These are phyloP conservation scores for Synergus umbraculus DNA, from an alignment of 2,888 invertebrate species.

Conservation along the genomic window DNA sequence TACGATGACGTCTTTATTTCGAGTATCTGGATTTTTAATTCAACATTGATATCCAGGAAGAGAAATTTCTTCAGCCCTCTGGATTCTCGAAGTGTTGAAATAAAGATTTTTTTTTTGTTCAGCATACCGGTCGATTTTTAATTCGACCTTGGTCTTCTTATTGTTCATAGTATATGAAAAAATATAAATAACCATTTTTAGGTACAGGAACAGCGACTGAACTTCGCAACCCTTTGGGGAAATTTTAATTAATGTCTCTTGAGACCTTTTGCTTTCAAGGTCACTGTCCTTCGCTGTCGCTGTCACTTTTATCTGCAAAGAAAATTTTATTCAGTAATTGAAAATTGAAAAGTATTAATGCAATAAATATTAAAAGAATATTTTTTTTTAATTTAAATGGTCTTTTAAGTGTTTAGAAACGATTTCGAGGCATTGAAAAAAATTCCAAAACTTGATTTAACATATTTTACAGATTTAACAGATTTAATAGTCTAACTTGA, in stretches of 20 bases:
- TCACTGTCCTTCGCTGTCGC: constrained; percentile 96
- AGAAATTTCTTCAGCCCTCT: constrained; percentile 29
- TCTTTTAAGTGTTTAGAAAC: too few relatives aligned
- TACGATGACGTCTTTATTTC: not conserved
- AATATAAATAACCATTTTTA: constrained; percentile 44
- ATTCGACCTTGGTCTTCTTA: constrained; percentile 48
- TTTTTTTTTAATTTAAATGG: too few relatives aligned
- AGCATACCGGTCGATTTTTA: constrained; percentile 33
- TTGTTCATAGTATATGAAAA: constrained; percentile 46
- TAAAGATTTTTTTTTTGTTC: constrained; percentile 44
- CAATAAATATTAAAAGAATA: too few relatives aligned
- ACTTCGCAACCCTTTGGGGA: constrained; percentile 49
- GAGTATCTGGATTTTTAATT: not conserved
- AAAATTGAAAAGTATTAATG: not conserved
- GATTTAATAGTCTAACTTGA: too few relatives aligned
- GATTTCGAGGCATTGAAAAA: too few relatives aligned
- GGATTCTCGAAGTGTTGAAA: constrained; percentile 47
- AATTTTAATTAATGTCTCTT: constrained; percentile 41
- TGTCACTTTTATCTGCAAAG: constrained; percentile 93
- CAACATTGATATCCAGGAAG: not conserved
- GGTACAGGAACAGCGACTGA: constrained; percentile 43
- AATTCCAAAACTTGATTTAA: too few relatives aligned
- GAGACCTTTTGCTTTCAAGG: constrained; percentile 41
- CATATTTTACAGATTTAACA: too few relatives aligned
- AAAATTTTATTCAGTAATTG: constrained; percentile 41